These are phyloP conservation scores for Xenopus tropicalis DNA, from an alignment of 2,113 vertebrate genomes.

Conservation along the genomic window DNA sequence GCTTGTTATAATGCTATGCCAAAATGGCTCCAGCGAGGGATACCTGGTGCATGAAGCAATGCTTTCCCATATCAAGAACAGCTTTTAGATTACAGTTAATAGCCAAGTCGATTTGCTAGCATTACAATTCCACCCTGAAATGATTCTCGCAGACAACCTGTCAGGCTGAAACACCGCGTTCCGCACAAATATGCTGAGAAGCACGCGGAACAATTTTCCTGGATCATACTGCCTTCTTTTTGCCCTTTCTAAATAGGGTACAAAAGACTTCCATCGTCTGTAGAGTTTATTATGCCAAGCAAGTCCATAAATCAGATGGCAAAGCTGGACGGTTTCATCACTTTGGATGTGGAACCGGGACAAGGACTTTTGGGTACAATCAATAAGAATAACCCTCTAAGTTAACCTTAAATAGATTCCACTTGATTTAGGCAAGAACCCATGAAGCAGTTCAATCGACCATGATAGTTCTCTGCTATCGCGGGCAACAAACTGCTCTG, in stretches of 20 bases:
- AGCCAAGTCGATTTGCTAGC: slow-evolving; percentile 10
- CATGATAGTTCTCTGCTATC: no score
- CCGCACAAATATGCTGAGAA: slow-evolving; percentile 16
- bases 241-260: slow-evolving; percentile 4
- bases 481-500: no score
- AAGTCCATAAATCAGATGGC: not conserved
- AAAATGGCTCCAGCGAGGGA: slow-evolving; percentile 23
- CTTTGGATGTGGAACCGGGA: no score
- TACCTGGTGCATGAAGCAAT: slow-evolving; percentile 35
- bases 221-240: slow-evolving; percentile 17
- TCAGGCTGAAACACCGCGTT: slow-evolving; percentile 17
- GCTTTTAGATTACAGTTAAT: slow-evolving; percentile 29
- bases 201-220: slow-evolving; percentile 10
- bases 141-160: slow-evolving; percentile 28
- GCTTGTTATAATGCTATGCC: slow-evolving; percentile 19
- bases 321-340: no score
- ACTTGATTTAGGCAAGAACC: no score
- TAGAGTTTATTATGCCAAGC: slow-evolving; percentile 11
- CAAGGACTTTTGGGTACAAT: no score
- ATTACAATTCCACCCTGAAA: slow-evolving; percentile 11
- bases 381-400: no score
- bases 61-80: slow-evolving; percentile 36
- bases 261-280: not conserved
- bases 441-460: no score
- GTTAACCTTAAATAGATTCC: no score